Percentiles rank a stretch among this genome's conserved stretches.
Evolutionary conservation across 2,113 vertebrate genomes (phyloP).

Genomic region (Poecile atricapillus): DNA sequence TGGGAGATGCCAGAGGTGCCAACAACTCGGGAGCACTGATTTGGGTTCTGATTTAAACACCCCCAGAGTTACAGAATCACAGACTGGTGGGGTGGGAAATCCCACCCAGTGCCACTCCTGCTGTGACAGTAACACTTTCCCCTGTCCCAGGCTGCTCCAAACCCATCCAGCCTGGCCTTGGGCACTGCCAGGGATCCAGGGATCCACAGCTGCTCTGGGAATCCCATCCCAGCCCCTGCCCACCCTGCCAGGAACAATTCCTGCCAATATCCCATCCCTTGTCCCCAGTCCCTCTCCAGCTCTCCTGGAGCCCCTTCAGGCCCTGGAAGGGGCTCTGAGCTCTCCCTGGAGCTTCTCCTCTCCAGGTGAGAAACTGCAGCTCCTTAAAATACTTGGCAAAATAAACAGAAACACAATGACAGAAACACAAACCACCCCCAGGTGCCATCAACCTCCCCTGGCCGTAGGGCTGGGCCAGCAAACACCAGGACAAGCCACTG

Average conservation of each 20-base stretch:
- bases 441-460: accelerated
- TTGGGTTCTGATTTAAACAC: neutral
- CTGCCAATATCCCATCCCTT: neutral
- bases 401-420: accelerated
- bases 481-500: neutral
- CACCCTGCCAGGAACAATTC: neutral
- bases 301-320: neutral
- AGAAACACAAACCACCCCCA: neutral
- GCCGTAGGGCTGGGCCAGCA: neutral
- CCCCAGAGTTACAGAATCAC: neutral
- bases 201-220: neutral
- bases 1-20: neutral
- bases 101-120: accelerated
- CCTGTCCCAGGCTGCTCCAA: neutral
- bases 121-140: neutral
- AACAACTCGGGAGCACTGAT: neutral
- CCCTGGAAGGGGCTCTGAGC: neutral
- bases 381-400: neutral
- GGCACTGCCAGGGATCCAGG: neutral
- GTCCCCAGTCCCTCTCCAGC: neutral
- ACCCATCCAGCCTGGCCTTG: neutral
- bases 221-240: neutral
- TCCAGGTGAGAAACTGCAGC: neutral
- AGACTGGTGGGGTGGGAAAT: accelerated
- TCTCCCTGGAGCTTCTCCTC: neutral